Conservation (phyloP, 2,888 invertebrate species). For the Sinopyrophorus schimmeli region DNA sequence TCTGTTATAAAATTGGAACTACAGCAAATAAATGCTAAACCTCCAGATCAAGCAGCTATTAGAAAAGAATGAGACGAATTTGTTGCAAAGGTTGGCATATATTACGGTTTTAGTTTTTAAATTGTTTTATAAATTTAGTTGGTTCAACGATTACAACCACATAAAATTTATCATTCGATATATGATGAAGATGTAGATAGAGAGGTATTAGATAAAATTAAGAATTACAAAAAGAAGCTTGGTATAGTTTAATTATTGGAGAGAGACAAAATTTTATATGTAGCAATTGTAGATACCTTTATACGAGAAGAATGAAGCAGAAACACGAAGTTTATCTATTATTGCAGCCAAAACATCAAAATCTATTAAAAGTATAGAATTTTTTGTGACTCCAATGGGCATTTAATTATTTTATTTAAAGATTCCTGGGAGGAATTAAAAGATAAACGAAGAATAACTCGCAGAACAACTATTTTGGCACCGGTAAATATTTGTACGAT, state of each 20-base stretch:
- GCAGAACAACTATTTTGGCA: constrained; percentile 22
- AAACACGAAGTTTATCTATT: constrained; percentile 1
- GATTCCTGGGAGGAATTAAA: constrained; percentile 23
- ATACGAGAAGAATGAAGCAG: neutral
- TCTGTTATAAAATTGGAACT: constrained; percentile 18
- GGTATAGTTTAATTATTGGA: constrained; percentile 1
- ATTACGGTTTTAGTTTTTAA: neutral
- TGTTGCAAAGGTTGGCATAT: constrained; percentile 22
- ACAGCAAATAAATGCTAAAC: neutral
- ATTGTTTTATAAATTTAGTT: constrained; percentile 7
- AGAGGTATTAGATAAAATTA: constrained; percentile 19
- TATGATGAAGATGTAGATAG: constrained; percentile 16
- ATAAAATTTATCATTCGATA: neutral
- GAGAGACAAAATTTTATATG: neutral
- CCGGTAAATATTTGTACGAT: constrained; percentile 17
- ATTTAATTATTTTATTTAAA: no score
- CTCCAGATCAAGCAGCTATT: constrained; percentile 4
- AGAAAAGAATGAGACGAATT: constrained; percentile 24
- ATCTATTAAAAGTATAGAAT: neutral
- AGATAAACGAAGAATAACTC: constrained; percentile 25
- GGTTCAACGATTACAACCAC: constrained; percentile 11
- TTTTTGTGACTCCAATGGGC: neutral
- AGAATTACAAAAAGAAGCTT: constrained; percentile 13
- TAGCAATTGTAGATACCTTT: constrained; percentile 5
- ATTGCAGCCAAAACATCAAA: neutral